Base-by-base conservation (phyloP, 2,888 invertebrate species). In the Hypolimnas misippus region DNA sequence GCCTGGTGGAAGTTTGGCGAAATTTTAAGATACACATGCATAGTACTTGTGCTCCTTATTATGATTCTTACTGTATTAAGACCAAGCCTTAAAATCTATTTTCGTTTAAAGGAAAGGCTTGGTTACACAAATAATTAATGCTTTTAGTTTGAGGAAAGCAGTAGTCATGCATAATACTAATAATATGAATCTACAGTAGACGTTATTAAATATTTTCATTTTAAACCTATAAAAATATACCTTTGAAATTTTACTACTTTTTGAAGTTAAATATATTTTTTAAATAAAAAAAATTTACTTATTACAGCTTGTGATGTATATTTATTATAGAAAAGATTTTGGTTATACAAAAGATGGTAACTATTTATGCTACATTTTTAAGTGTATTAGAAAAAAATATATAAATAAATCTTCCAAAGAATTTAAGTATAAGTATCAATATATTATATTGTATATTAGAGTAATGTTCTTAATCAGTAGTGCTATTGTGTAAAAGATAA, bases 21-120 rank as follows among this genome's bases (percentile, higher is more conserved):
- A 62, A 74, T 79, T 56, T 74, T 89, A 52, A 77, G 89, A 57
- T 85, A 89, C 70, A 76, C 80, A 3, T 76, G 79, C 74, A 72
- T 92, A 49, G 57, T 78, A 55, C 70, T 92, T 29, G 83, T 88
- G 10, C 71, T 92, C 25, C 66, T 81, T 14, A 75, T 90, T 33
- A 82, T 87, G 82, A 63, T 90, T 21, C 82, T 86, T 31, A 92
- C 92, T 25, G 78, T 89, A 65, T 68, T 92, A 64, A 79, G 92
- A 50, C 92, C 92, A 8, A 79, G 79, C 65, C 76, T 92, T 16
- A 92, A 92, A 74, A 82, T 92, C 62, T 92, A 89, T 73, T 89
- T 91, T 67, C 83, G 92, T 50, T 73, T 92, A 2, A 88, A 84
- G 73, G 92, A 92, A 74, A 82, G 90, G 70, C 72, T 92, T 67